Base-by-base conservation (phyloP, 2,888 invertebrate species). In the Microctonus aethiopoides region DNA sequence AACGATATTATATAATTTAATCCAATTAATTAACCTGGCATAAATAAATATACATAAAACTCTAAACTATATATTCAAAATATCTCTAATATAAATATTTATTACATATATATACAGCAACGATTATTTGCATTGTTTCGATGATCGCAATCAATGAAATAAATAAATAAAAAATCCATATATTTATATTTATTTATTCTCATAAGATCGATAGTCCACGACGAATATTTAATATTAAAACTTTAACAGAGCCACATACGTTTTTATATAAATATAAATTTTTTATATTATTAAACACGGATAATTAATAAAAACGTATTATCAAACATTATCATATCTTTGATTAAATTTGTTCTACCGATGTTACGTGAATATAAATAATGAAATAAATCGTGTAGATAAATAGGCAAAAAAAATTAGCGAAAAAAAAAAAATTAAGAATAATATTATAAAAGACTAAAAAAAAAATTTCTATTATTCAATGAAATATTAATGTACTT, bases 261-360 rank as follows among this genome's bases (percentile, higher is more conserved):
- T 61, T 36, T 36, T 32, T 34, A 51, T n/a, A 62, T 20, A 51
- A 20, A 29, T 5, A 29, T 5, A 29, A 51, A 20, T 24, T 22
- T 4, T 54, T 16, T 24, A 7, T 24, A 11, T 3, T n/a, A n/a
- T 13, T 29, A 34, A 32, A n/a, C 10, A n/a, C 32, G n/a, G n/a
- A n/a, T n/a, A n/a, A n/a, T n/a, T n/a, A 16, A 36, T 20, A 36
- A 9, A 54, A 51, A 10, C 7, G 46, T 51, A 16, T 67, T 52
- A 68, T 67, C 74, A 74, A 74, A 72, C 71, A 74, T 74, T 74
- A 74, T 74, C 74, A 72, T 74, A 74, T 72, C 74, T 63, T 67
- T 71, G 34, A 59, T 64, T 52, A 26, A 13, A 39, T 61, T 22
- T 20, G 24, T 63, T 62, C 56, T 36, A 36, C 62, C 65, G 32